These are phyloP conservation scores for Albula glossodonta DNA, from an alignment of 2,113 vertebrate genomes.

Conservation along the genomic window DNA sequence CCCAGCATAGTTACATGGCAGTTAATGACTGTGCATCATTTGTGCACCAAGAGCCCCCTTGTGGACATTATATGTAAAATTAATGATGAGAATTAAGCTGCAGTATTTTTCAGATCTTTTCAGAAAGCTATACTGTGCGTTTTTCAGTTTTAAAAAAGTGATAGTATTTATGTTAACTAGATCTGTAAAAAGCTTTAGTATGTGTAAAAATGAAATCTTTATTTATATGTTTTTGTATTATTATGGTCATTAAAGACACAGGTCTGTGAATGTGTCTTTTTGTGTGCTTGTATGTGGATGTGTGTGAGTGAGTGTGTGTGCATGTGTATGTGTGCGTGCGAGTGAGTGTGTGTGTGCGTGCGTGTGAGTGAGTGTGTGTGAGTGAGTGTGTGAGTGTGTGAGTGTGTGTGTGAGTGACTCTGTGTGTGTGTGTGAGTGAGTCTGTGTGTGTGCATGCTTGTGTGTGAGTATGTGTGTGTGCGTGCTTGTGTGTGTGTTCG, in stretches of 20 bases:
- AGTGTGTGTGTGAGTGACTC: neutral
- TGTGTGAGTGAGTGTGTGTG: slow-evolving; percentile 21
- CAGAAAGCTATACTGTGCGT: too few relatives aligned
- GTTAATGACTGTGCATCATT: too few relatives aligned
- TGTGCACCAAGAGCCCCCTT: slow-evolving; percentile 32
- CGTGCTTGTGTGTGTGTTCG: slow-evolving; percentile 27
- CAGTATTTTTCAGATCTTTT: too few relatives aligned
- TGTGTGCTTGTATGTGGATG: slow-evolving; percentile 46
- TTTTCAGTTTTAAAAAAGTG: too few relatives aligned
- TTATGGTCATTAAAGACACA: neutral
- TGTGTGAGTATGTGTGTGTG: slow-evolving; percentile 41
- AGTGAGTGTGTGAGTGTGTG: neutral
- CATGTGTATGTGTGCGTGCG: too few relatives aligned
- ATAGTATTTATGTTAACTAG: too few relatives aligned
- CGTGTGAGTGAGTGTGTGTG: neutral
- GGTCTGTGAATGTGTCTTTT: slow-evolving; percentile 50
- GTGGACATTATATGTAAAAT: slow-evolving; percentile 19
- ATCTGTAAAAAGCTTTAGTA: too few relatives aligned
- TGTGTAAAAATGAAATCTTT: slow-evolving; percentile 13
- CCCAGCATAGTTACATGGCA: too few relatives aligned
- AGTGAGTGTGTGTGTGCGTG: slow-evolving; percentile 12
- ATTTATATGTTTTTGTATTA: slow-evolving; percentile 25
- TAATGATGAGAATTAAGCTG: neutral
- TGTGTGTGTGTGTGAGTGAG: neutral
- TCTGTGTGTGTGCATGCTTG: slow-evolving; percentile 30